phyloP scores from a whole-genome alignment of 1,140 invertebrate genomes.

The Pseudobourletiella spinata region DNA sequence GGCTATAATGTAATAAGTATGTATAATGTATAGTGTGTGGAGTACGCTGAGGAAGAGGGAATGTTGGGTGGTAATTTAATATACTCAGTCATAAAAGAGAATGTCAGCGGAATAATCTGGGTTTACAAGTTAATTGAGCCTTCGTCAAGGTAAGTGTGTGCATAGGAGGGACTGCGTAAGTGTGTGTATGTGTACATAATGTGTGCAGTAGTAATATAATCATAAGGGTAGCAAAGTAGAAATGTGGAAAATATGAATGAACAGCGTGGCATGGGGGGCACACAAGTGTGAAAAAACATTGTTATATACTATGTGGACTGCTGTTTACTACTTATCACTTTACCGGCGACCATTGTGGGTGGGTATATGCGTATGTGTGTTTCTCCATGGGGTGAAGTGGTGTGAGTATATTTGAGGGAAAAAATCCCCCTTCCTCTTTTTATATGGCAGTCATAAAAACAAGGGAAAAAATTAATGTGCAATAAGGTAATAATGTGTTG shows the following conservation, averaged over 20 bases:
- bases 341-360: too few relatives aligned
- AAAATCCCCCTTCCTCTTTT: too few relatives aligned
- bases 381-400: background rate
- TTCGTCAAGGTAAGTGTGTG: background rate
- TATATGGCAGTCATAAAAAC: slow-evolving; percentile 3
- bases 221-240: too few relatives aligned
- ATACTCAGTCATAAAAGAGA: slow-evolving; percentile 1
- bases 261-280: background rate
- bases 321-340: too few relatives aligned
- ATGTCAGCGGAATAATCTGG: background rate
- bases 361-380: background rate
- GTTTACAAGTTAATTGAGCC: background rate
- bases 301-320: background rate
- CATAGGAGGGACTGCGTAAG: background rate
- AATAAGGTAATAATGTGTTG: slow-evolving; percentile 11
- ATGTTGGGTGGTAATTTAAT: background rate
- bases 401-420: background rate
- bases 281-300: background rate
- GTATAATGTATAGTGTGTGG: background rate
- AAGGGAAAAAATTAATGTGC: slow-evolving; percentile 7
- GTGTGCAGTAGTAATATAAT: too few relatives aligned
- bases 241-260: slow-evolving; percentile 1
- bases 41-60: background rate
- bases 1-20: background rate
- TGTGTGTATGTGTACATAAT: too few relatives aligned